phyloP scores from a whole-genome alignment of 2,888 invertebrate species.

The Drosophila meridionalis region DNA sequence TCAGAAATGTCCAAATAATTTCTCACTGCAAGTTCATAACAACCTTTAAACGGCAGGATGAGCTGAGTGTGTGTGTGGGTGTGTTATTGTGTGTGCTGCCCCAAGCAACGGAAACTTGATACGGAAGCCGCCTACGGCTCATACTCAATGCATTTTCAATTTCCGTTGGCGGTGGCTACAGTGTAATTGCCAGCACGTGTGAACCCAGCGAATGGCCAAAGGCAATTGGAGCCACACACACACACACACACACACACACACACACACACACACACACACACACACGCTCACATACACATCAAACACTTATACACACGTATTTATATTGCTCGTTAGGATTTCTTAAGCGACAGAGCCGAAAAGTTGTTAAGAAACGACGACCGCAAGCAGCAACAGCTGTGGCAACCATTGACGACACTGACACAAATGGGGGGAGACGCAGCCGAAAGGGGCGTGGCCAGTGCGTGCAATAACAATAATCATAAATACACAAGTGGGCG shows the following conservation, averaged over 20 bases:
- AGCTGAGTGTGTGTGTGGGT: not conserved
- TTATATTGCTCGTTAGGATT: slow-evolving; percentile 42
- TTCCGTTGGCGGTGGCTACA: slow-evolving; percentile 55
- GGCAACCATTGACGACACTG: slow-evolving; percentile 45
- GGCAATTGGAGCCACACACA: not conserved
- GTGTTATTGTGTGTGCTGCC: slow-evolving; percentile 13
- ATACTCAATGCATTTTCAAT: slow-evolving; percentile 63
- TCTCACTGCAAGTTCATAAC: slow-evolving; percentile 24
- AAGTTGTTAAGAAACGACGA: slow-evolving; percentile 17
- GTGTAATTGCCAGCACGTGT: slow-evolving; percentile 63
- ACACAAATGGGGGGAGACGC: slow-evolving; percentile 60
- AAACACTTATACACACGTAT: not conserved
- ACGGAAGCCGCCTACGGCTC: slow-evolving; percentile 49
- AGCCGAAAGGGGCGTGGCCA: slow-evolving; percentile 5
- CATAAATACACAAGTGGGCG: slow-evolving; percentile 46
- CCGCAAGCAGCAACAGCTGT: slow-evolving; percentile 15
- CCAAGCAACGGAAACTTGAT: slow-evolving; percentile 53
- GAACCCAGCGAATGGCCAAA: slow-evolving; percentile 13
- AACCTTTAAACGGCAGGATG: not conserved
- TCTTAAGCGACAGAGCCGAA: slow-evolving; percentile 27
- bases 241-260: not conserved
- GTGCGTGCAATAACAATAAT: slow-evolving; percentile 53
- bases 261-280: not conserved
- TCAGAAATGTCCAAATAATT: slow-evolving; percentile 44
- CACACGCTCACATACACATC: not conserved